Percentiles rank a stretch among this genome's conserved stretches.
Conservation (phyloP, 2,888 invertebrate species). For the Agrochola litura region DNA sequence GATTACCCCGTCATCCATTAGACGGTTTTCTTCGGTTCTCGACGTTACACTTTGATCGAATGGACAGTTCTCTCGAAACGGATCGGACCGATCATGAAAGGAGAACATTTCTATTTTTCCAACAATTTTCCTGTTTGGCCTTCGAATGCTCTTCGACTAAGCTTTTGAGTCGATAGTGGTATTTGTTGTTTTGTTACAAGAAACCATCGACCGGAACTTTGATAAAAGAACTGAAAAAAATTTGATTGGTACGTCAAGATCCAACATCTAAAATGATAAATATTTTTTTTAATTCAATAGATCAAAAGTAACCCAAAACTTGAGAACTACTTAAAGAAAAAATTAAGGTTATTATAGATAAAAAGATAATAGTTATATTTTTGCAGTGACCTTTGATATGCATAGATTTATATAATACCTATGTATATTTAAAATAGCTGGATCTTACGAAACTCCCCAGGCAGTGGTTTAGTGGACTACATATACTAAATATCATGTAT, state of each 20-base stretch:
- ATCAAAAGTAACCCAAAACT: neutral
- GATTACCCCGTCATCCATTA: constrained; percentile 20
- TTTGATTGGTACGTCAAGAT: neutral
- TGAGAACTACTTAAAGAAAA: neutral
- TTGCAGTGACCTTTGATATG: neutral
- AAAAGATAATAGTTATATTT: neutral
- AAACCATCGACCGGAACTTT: neutral
- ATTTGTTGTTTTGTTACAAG: constrained; percentile 25
- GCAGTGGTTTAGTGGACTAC: constrained; percentile 8
- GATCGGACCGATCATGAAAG: constrained; percentile 38
- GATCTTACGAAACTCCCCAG: constrained; percentile 4
- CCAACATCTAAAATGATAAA: neutral
- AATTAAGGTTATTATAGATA: neutral
- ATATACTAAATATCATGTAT: constrained; percentile 33
- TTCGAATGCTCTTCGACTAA: constrained; percentile 26
- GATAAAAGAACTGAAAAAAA: neutral
- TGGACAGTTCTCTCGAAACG: constrained; percentile 36
- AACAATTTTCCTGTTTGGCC: constrained; percentile 43
- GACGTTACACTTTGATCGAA: constrained; percentile 48
- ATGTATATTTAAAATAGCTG: neutral
- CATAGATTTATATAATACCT: neutral
- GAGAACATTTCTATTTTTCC: constrained; percentile 39
- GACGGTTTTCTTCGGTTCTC: constrained; percentile 27
- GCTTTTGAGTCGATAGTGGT: constrained; percentile 23
- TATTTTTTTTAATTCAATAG: neutral